A percentile compares a stretch with the other conserved stretches of the same genome.
These are phyloP conservation scores for Turritopsis dohrnii DNA, from an alignment of 30 jellyfish, hydroid and myxozoan species.

Conservation along the genomic window DNA sequence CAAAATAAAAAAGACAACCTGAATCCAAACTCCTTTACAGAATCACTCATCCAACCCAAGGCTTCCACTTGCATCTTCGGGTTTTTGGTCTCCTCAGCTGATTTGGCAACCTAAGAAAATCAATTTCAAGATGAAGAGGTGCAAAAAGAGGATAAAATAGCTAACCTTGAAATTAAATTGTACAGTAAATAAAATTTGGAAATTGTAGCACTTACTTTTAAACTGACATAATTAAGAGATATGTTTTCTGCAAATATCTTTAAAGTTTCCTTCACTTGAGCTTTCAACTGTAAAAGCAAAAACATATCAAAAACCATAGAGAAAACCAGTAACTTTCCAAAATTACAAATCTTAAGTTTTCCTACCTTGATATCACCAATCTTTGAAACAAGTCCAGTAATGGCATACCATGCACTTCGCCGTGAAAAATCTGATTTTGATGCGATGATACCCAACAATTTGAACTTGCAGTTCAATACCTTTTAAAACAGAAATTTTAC, in stretches of 20 bases:
- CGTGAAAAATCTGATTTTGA: conserved; percentile 69
- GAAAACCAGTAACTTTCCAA: neutral
- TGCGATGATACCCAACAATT: conserved; percentile 69
- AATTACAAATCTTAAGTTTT: neutral
- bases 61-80: conserved; percentile 83
- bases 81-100: conserved; percentile 73
- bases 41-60: conserved; percentile 82
- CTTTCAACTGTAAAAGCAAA: conserved; percentile 48
- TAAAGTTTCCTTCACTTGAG: conserved; percentile 71
- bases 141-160: neutral
- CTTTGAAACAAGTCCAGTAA: conserved; percentile 75
- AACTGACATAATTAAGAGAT: conserved; percentile 81
- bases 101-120: conserved; percentile 55
- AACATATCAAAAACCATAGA: neutral
- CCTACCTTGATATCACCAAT: conserved; percentile 78
- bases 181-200: too few species aligned
- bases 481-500: neutral
- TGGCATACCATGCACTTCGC: conserved; percentile 81
- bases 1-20: conserved; percentile 31
- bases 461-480: conserved; percentile 67
- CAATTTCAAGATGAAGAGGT: neutral
- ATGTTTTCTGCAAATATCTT: conserved; percentile 85
- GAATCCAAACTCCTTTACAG: conserved; percentile 81
- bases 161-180: too few species aligned
- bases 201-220: conserved; percentile 57